Evolutionary conservation across 53 echinoderm and acorn worm genomes (phyloP).

Genomic region (Stichopus horrens): DNA sequence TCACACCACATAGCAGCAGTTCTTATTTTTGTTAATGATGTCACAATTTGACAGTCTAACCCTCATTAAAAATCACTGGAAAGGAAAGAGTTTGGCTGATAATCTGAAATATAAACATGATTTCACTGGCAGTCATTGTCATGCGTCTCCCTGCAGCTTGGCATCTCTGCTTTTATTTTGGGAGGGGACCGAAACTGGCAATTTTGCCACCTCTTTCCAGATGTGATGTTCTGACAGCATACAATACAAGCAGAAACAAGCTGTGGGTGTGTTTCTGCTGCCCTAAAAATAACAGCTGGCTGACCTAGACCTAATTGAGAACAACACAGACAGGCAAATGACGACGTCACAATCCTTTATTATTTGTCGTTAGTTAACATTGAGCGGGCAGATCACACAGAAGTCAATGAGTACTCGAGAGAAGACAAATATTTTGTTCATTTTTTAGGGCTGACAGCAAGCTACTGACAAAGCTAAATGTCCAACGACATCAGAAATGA

Average conservation of each 20-base stretch:
- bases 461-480: no score
- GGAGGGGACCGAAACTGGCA: background rate
- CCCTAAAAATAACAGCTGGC: constrained; percentile 29
- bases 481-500: no score
- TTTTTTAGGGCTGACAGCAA: background rate
- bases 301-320: constrained; percentile 29
- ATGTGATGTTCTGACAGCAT: background rate
- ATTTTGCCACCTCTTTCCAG: constrained; percentile 19
- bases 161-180: background rate
- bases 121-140: constrained; percentile 1
- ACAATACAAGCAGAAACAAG: background rate
- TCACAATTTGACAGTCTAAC: background rate
- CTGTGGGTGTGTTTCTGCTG: constrained; percentile 5
- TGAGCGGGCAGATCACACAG: background rate
- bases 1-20: no score
- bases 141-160: constrained; percentile 29
- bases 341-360: background rate
- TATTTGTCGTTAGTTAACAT: no score
- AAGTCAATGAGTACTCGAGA: background rate
- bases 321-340: background rate
- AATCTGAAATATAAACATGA: background rate
- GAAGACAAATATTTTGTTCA: background rate
- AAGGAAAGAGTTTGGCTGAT: no score
- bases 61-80: background rate
- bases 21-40: no score